These are phyloP conservation scores for Aplysina aerophoba DNA, from an alignment of 37 sponge, comb jelly and placozoan genomes.

Conservation along the genomic window DNA sequence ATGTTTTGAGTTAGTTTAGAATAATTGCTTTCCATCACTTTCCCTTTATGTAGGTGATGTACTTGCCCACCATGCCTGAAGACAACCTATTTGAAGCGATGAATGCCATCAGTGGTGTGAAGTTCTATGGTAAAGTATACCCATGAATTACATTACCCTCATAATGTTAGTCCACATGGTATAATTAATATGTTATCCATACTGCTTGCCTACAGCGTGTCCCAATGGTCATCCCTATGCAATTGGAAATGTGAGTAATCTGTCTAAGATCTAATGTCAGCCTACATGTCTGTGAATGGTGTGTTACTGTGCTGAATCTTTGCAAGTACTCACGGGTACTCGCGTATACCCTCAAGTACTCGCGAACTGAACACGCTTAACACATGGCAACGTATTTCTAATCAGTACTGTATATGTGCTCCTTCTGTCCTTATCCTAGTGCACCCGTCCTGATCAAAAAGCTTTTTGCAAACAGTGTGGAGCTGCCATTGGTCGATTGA, in stretches of 20 bases:
- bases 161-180: background rate
- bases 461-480: background rate
- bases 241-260: background rate
- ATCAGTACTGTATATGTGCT: background rate
- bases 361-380: no score
- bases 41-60: background rate
- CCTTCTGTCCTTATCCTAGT: background rate
- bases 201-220: background rate
- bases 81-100: conserved; percentile 29
- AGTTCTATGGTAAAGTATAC: conserved; percentile 10
- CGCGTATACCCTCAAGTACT: no score
- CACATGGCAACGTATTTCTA: background rate
- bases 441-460: conserved; percentile 5
- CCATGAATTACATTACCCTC: no score
- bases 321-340: no score
- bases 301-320: no score
- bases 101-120: background rate
- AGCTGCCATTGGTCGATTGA: conserved; percentile 6
- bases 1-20: no score
- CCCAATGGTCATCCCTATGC: conserved; percentile 31
- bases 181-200: background rate
- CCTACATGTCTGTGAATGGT: no score
- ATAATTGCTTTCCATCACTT: no score
- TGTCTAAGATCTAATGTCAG: no score
- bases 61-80: conserved; percentile 27